Evolutionary conservation across 2,888 invertebrate genomes (phyloP), one percentile per base, ranked within the genome.

Genomic region (Noctua janthina): DNA sequence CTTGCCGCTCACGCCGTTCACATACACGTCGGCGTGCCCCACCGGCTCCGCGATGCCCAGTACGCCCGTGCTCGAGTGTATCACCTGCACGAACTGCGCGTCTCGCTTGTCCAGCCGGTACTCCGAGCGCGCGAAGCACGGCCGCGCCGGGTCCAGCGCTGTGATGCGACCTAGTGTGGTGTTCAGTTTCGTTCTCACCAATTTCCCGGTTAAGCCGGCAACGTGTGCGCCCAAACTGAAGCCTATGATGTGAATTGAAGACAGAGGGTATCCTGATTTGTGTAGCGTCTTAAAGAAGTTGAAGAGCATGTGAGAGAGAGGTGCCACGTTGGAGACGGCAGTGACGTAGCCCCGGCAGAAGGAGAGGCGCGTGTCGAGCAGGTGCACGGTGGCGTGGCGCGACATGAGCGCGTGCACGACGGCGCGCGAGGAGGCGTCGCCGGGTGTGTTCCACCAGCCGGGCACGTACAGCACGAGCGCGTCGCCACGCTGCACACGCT

Each of bases 191-290:
- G 76, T 91, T 77, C 92, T 92, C 7, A 95, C 93, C 51, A 95
- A 76, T 71, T 94, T 95, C 0, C 96, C 96, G 0, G 96, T 92
- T 76, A 94, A 90, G 0, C 97, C 98, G 1, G 97, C 97, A 0
- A 97, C 98, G 90, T 98, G 98, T 0, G 98, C 97, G 5, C 98
- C 98, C 29, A 98, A 92, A 84, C 97, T 97, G 94, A 98, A 98
- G 11, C 98, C 98, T 78, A 98, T 96, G 39, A 98, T 90, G 89
- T 98, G 97, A 43, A 97, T 94, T 20, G 96, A 95, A 0, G 96
- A 92, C 0, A 97, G 89, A 0, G 95, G 94, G 20, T 95, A 93
- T 1, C 97, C 95, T 29, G 90, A 88, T 4, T 88, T 85, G 79
- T 92, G 86, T 1, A 95, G 79, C 15, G 92, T 93, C 74, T 90